phyloP scores from a whole-genome alignment of 2,797 vertebrate genomes.

The Falco novaeseelandiae region DNA sequence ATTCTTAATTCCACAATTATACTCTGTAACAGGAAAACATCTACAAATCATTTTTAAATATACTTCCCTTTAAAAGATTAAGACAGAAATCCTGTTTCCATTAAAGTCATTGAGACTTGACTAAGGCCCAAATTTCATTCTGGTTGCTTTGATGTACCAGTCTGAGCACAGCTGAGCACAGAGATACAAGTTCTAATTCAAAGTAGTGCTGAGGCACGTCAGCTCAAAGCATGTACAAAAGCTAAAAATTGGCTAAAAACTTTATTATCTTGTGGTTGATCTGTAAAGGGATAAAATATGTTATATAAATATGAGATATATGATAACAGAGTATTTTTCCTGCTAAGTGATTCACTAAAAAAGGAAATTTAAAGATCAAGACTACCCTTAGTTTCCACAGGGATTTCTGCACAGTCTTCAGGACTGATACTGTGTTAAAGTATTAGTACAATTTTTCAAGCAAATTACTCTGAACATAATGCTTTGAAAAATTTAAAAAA shows the following conservation, averaged over 20 bases:
- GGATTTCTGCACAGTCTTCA: background rate
- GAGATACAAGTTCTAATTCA: background rate
- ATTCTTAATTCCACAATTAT: background rate
- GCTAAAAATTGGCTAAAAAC: background rate
- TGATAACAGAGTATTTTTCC: background rate
- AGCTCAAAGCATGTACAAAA: background rate
- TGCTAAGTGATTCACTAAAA: background rate
- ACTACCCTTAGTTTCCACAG: background rate
- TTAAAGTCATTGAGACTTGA: background rate
- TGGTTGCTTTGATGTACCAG: background rate
- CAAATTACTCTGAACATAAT: conserved; percentile 52
- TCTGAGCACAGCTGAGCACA: background rate
- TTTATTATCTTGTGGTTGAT: background rate
- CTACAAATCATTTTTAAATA: background rate
- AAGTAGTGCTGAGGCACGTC: background rate
- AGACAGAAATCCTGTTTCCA: background rate
- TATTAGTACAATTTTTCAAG: conserved; percentile 71
- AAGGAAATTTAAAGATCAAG: background rate
- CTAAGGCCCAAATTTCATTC: background rate
- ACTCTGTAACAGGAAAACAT: background rate
- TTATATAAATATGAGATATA: background rate
- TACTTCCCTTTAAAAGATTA: background rate
- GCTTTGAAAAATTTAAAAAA: conserved; percentile 78
- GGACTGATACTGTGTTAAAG: conserved; percentile 24
- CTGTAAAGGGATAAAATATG: background rate